phyloP scores from a whole-genome alignment of 1,140 invertebrate species.

The Mylabris phalerata region DNA sequence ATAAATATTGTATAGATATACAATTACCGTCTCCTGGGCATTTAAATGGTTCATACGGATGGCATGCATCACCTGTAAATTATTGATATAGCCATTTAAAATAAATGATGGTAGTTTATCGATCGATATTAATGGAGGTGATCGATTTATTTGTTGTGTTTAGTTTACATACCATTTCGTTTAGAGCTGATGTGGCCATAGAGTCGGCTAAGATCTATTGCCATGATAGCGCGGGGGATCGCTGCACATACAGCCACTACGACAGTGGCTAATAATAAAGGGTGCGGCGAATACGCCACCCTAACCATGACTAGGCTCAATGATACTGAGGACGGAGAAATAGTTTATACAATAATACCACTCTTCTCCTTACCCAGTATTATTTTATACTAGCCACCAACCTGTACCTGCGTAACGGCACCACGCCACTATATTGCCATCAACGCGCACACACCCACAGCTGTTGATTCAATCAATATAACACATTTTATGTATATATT shows the following conservation, averaged over 20 bases:
- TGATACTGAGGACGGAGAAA: conserved; percentile 24
- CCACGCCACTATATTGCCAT: conserved; percentile 9
- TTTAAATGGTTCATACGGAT: conserved; percentile 90
- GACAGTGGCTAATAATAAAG: conserved; percentile 42
- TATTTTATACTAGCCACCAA: conserved; percentile 21
- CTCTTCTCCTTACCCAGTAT: conserved; percentile 10
- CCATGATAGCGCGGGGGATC: conserved; percentile 50
- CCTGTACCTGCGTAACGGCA: conserved; percentile 20
- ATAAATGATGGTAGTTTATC: background rate
- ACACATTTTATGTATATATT: too few species aligned
- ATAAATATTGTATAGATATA: conserved; percentile 92
- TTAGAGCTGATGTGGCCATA: conserved; percentile 59
- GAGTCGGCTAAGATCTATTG: conserved; percentile 60
- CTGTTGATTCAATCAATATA: conserved; percentile 31
- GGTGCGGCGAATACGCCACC: conserved; percentile 40
- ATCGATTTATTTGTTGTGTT: conserved; percentile 32
- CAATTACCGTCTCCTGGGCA: conserved; percentile 87
- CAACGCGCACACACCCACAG: conserved; percentile 27
- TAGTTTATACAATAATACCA: conserved; percentile 16
- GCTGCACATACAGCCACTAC: conserved; percentile 47
- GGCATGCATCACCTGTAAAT: conserved; percentile 58
- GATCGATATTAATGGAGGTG: conserved; percentile 1
- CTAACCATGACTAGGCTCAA: conserved; percentile 36
- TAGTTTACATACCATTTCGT: conserved; percentile 51
- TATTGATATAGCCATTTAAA: background rate